These are phyloP conservation scores for Coelinius sp. DNA, from an alignment of 2,888 invertebrate genomes.

Conservation along the genomic window DNA sequence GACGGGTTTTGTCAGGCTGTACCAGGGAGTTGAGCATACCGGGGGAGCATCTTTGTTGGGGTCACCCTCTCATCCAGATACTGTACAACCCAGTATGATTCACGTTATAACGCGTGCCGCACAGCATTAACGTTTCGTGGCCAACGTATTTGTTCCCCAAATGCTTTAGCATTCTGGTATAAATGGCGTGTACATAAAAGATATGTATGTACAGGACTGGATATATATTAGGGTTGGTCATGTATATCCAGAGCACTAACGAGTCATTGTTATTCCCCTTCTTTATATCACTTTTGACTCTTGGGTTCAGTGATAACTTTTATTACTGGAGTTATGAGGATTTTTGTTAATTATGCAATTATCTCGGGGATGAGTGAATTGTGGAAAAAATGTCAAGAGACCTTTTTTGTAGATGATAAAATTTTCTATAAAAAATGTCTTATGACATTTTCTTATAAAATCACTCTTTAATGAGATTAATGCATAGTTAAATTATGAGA, in stretches of 20 bases:
- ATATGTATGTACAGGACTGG: too few species aligned
- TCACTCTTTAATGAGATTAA: too few species aligned
- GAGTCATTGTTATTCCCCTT: constrained; percentile 24
- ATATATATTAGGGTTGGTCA: too few species aligned
- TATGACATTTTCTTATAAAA: too few species aligned
- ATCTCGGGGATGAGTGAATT: too few species aligned
- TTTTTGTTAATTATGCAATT: too few species aligned
- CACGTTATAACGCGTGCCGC: constrained; percentile 48
- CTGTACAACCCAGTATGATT: constrained; percentile 32
- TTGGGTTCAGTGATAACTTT: constrained; percentile 31
- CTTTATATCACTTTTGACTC: constrained; percentile 35
- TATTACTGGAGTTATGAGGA: too few species aligned
- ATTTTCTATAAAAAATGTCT: too few species aligned
- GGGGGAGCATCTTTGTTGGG: constrained; percentile 24
- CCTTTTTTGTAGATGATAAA: too few species aligned
- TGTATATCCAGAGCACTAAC: constrained; percentile 8
- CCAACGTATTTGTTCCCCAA: constrained; percentile 29
- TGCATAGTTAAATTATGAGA: too few species aligned
- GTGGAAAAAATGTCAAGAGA: too few species aligned
- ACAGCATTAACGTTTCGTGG: constrained; percentile 39
- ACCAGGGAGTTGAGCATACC: constrained; percentile 1
- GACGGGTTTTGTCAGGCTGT: neutral
- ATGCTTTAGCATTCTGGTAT: constrained; percentile 3
- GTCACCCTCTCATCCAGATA: constrained; percentile 21
- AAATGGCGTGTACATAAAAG: neutral